Conservation (phyloP, 2,888 invertebrate genomes). For the Bimastos eiseni region DNA sequence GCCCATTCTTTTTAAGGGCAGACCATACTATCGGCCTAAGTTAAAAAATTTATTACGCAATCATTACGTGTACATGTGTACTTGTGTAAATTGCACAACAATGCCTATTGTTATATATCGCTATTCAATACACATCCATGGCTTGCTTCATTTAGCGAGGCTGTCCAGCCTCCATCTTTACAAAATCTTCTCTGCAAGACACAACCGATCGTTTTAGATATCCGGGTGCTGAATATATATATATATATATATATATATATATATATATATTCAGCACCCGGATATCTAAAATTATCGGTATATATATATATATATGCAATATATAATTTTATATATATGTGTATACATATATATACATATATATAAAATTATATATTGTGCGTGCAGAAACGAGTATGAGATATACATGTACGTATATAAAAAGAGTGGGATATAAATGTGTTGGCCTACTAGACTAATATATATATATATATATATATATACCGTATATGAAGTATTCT, state of each 20-base stretch:
- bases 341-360: background rate
- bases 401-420: too few relatives aligned
- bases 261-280: too few relatives aligned
- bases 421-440: too few relatives aligned
- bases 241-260: too few relatives aligned
- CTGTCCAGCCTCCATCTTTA: background rate
- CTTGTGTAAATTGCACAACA: background rate
- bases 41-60: background rate
- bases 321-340: background rate
- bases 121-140: too few relatives aligned
- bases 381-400: too few relatives aligned
- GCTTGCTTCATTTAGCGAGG: too few relatives aligned
- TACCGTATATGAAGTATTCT: background rate
- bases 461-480: background rate
- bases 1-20: background rate
- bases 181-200: background rate
- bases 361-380: background rate
- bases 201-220: background rate
- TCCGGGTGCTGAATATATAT: background rate
- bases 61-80: too few relatives aligned
- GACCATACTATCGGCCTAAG: too few relatives aligned
- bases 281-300: too few relatives aligned
- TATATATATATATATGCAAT: too few relatives aligned
- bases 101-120: background rate
- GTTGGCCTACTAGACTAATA: too few relatives aligned